These are phyloP conservation scores for Furcula furcula DNA, from an alignment of 2,888 invertebrate genomes.

Conservation along the genomic window DNA sequence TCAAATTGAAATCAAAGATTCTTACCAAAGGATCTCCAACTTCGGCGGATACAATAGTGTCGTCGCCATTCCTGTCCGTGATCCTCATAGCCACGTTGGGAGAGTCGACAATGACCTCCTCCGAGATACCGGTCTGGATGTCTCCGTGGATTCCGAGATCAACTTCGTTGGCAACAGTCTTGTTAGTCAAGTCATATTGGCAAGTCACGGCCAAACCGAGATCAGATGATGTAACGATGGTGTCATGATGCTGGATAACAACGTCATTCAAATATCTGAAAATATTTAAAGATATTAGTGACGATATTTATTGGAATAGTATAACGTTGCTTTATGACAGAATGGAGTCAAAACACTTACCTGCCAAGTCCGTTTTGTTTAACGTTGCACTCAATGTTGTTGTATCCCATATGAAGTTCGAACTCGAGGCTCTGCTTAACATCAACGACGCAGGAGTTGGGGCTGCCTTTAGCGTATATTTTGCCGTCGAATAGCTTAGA, in stretches of 20 bases:
- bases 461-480: constrained; percentile 96
- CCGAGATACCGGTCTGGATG: constrained; percentile 91
- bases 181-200: constrained; percentile 96
- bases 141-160: constrained; percentile 94
- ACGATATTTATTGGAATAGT: no score
- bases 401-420: constrained; percentile 95
- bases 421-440: constrained; percentile 94
- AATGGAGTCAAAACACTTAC: constrained; percentile 45
- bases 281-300: no score
- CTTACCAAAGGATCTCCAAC: constrained; percentile 92
- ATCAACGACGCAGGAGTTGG: constrained; percentile 95
- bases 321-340: no score
- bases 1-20: constrained; percentile 9
- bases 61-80: constrained; percentile 91
- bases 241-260: constrained; percentile 97
- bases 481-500: constrained; percentile 96
- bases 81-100: constrained; percentile 97
- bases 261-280: constrained; percentile 92
- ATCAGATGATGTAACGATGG: constrained; percentile 96
- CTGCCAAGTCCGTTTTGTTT: constrained; percentile 93
- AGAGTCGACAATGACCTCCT: constrained; percentile 96
- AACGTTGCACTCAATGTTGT: constrained; percentile 95
- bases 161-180: constrained; percentile 95
- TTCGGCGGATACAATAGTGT: constrained; percentile 93
- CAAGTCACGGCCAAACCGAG: constrained; percentile 96